Percentiles rank a stretch among this genome's conserved stretches.
Conservation (phyloP, 2,113 vertebrate genomes). For the Noturus placidus region DNA sequence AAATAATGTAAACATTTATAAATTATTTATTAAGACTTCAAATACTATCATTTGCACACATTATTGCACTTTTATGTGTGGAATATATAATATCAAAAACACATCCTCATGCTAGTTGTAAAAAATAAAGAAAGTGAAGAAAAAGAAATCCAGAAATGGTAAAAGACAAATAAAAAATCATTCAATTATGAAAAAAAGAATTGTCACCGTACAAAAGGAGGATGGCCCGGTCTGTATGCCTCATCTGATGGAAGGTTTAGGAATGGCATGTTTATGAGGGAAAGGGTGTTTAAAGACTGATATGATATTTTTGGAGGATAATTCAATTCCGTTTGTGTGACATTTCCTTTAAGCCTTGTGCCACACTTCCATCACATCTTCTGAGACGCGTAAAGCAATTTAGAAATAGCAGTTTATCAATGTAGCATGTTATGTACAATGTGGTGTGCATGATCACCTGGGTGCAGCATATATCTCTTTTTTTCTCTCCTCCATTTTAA, state of each 20-base stretch:
- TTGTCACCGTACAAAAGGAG: background rate
- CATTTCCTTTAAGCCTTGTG: background rate
- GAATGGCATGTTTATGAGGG: background rate
- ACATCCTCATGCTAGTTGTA: too few species aligned
- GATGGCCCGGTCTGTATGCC: background rate
- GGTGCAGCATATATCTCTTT: background rate
- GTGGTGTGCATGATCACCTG: background rate
- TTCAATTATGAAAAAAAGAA: background rate
- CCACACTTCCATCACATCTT: background rate
- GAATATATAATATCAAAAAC: background rate
- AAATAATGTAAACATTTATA: too few species aligned
- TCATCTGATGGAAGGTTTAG: background rate
- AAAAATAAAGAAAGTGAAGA: background rate
- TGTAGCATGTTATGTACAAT: background rate
- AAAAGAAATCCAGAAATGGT: background rate
- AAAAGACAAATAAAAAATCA: background rate
- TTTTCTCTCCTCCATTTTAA: background rate
- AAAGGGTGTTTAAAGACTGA: background rate
- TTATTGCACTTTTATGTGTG: background rate
- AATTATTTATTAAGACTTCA: background rate
- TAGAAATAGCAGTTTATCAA: background rate
- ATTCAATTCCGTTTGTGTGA: too few species aligned
- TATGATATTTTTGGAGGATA: background rate
- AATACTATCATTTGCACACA: background rate
- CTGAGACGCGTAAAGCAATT: background rate